Evolutionary conservation across 2,797 vertebrate species (phyloP), one percentile per base, ranked within the genome.

Genomic region (Atherinosoma microstoma): DNA sequence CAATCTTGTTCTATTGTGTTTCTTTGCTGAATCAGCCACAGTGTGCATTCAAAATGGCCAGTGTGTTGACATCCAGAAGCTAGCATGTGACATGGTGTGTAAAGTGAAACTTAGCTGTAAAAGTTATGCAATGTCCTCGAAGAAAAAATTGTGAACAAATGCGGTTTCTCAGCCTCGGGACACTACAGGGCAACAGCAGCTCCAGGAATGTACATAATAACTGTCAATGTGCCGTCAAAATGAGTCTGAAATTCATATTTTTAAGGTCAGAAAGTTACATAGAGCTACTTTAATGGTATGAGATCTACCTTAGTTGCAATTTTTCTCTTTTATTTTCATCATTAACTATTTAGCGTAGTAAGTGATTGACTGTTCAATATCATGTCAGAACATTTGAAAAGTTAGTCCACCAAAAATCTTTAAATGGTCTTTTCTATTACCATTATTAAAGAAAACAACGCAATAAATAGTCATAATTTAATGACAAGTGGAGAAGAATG

Each of bases 291-390:
- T 45, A 18, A 40, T 40, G 13, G 38, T 12, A 3, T 40, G 3
- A n/a, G 7, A 8, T 47, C 6, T 47, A 8, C 1, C 8, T 20
- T 7, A 47, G 18, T 47, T 47, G 20, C 13, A 13, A 32, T 32
- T 45, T 18, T 45, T n/a, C n/a, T 32, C 30, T 5, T 32, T 32
- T 32, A 32, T 42, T 16, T 70, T 70, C 2, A 32, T 40, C 54
- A 61, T 53, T 62, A 29, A 68, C 32, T 1, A 16, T 62, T 70
- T 32, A 53, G 8, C 30, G 67, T 6, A 53, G 30, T 22, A 47
- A 49, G 24, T 0, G 3, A 67, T 18, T n/a, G n/a, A n/a, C n/a
- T 67, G 2, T 57, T 57, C 32, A 9, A 11, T 24, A 15, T 47
- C 18, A 6, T 47, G 16, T 6, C 16, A 47, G 18, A 47, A 20